These are phyloP conservation scores for Campylomormyrus numenius DNA, from an alignment of 2,113 vertebrate genomes.

Conservation along the genomic window DNA sequence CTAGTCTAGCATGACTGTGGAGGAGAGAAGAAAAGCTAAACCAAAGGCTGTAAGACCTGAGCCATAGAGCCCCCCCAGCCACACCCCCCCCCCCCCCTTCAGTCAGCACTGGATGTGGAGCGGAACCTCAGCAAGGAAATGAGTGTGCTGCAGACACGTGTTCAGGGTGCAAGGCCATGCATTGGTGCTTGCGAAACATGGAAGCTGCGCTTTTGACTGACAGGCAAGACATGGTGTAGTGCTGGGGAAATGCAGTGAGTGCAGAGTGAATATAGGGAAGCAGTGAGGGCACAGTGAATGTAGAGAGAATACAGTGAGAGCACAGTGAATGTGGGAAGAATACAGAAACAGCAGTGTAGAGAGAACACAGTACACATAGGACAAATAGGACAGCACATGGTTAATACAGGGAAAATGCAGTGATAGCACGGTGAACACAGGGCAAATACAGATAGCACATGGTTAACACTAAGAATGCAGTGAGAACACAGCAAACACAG, in stretches of 20 bases:
- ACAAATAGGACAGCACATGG: too few relatives aligned
- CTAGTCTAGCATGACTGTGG: background rate
- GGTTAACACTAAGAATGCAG: background rate
- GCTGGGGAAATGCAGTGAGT: background rate
- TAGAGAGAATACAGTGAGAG: too few relatives aligned
- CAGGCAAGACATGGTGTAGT: background rate
- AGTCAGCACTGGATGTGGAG: background rate
- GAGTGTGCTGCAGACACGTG: background rate
- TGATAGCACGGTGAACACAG: too few relatives aligned
- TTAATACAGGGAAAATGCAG: too few relatives aligned
- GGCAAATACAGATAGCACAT: background rate
- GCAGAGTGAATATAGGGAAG: background rate
- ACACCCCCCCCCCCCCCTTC: background rate
- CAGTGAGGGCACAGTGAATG: too few relatives aligned
- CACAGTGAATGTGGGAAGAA: background rate
- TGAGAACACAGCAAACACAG: background rate
- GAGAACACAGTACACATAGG: too few relatives aligned
- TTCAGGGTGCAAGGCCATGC: background rate
- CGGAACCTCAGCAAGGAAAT: background rate
- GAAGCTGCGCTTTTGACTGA: background rate
- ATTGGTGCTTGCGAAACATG: background rate
- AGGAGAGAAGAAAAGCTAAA: background rate
- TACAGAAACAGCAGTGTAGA: too few relatives aligned
- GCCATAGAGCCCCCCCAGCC: background rate
- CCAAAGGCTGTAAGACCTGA: background rate